These are phyloP conservation scores for Drosophila ogumai DNA, from an alignment of 1,140 invertebrate genomes.

Conservation along the genomic window DNA sequence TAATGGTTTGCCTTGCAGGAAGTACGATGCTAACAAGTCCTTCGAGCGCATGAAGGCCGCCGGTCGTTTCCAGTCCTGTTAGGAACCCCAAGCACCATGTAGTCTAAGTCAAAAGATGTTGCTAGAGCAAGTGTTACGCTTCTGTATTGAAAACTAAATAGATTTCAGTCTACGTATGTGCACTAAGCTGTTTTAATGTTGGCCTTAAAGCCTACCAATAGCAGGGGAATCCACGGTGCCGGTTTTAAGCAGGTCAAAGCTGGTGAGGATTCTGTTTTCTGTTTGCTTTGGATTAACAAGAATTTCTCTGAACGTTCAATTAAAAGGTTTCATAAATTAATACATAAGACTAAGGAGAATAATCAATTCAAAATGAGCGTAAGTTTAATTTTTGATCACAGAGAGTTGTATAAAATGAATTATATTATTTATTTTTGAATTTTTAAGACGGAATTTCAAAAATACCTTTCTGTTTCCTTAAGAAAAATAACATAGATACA, in stretches of 20 bases:
- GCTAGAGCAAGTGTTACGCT: conserved; percentile 46
- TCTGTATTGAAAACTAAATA: conserved; percentile 73
- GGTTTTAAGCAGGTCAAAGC: too few species aligned
- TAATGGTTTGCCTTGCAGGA: conserved; percentile 79
- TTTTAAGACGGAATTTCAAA: too few species aligned
- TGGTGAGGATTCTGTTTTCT: too few species aligned
- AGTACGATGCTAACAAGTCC: conserved; percentile 86
- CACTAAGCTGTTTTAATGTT: conserved; percentile 41
- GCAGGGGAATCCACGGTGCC: not conserved
- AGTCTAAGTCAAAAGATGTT: conserved; percentile 75
- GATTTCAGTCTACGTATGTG: conserved; percentile 63
- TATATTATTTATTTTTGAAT: too few species aligned
- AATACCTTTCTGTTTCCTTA: too few species aligned
- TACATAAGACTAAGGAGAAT: not conserved
- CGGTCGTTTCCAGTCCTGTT: conserved; percentile 86
- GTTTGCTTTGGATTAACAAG: too few species aligned
- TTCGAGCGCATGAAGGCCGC: conserved; percentile 86
- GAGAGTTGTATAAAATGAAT: too few species aligned
- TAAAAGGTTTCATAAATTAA: not conserved
- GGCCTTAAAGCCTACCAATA: too few species aligned
- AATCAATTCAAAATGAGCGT: not conserved
- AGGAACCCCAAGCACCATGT: conserved; percentile 35
- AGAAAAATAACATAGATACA: too few species aligned
- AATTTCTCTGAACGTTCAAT: not conserved
- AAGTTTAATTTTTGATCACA: not conserved